Base-by-base conservation (phyloP, 2,888 invertebrate genomes). In the Beris chalybata region DNA sequence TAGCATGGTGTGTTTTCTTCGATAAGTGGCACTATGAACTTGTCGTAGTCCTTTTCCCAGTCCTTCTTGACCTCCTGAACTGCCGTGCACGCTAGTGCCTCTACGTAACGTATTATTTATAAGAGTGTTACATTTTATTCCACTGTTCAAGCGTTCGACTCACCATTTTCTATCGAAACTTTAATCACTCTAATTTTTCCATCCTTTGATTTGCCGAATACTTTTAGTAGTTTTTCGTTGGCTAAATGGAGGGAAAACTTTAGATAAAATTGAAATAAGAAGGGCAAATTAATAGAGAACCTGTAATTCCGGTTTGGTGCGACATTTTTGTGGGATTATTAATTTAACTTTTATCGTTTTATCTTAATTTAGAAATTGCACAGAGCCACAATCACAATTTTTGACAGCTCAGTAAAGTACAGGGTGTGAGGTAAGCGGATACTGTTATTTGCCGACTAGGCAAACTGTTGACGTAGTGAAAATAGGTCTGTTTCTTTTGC, bases 251-350 rank as follows among this genome's bases (percentile, higher is more conserved):
- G 2, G 48, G 29, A 65, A 13, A 12, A 29, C 12, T 4, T 67
- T 0, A 54, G 31, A 6, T 31, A 22, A 54, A 13, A 9, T 48
- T n/a, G 53, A 30, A 45, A 4, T 15, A 29, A n/a, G n/a, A 44
- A 30, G 29, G 15, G 5, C 4, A 48, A 13, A 48, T 44, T 44
- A 44, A 65, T 70, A 69, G 38, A 38, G 9, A 83, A 92, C 93
- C 92, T 87, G 89, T 90, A 72, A 94, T 93, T 78, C 93, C 93
- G 13, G 93, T 93, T 85, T 93, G 93, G 79, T 93, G 93, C 77
- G 93, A 93, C 93, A 93, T 93, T 78, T 74, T 83, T 70, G 32
- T 15, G 5, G n/a, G 12, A n/a, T 52, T 52, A 52, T 29, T 45
- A 58, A 58, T 56, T 43, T 15, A 43, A 56, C 43, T 38, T 38